These are phyloP conservation scores for Petromus typicus DNA, from an alignment of 2,113 vertebrate species.

Conservation along the genomic window DNA sequence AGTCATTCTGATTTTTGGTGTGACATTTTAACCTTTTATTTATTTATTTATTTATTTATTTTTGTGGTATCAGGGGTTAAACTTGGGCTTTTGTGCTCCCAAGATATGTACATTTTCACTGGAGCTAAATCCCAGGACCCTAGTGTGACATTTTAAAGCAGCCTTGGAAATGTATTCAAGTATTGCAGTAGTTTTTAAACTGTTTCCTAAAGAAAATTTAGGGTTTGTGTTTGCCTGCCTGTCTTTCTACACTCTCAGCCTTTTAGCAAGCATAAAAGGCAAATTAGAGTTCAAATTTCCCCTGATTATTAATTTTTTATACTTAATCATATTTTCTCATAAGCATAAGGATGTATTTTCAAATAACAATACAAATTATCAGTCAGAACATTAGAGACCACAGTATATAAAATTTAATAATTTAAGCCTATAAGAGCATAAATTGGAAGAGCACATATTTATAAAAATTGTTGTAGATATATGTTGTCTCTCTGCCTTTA, in stretches of 20 bases:
- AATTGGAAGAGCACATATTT: neutral
- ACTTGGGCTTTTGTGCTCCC: no score
- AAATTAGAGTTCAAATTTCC: neutral
- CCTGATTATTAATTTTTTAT: neutral
- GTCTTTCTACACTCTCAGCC: neutral
- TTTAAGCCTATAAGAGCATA: neutral
- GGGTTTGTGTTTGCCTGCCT: neutral
- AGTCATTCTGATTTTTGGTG: slow-evolving; percentile 42
- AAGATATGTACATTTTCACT: no score
- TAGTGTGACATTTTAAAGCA: neutral
- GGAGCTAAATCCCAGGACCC: no score
- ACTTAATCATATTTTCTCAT: neutral
- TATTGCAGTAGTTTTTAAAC: neutral
- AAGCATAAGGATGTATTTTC: neutral
- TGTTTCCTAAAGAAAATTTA: neutral
- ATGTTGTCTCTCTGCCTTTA: neutral
- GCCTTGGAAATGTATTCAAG: neutral
- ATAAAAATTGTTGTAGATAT: neutral
- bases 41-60: no score
- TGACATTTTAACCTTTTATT: slow-evolving; percentile 39
- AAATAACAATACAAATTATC: neutral
- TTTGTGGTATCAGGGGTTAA: no score
- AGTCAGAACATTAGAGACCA: neutral
- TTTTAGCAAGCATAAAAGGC: neutral
- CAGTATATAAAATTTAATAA: neutral